These are phyloP conservation scores for Python bivittatus DNA, from an alignment of 2,113 vertebrate genomes.

Conservation along the genomic window DNA sequence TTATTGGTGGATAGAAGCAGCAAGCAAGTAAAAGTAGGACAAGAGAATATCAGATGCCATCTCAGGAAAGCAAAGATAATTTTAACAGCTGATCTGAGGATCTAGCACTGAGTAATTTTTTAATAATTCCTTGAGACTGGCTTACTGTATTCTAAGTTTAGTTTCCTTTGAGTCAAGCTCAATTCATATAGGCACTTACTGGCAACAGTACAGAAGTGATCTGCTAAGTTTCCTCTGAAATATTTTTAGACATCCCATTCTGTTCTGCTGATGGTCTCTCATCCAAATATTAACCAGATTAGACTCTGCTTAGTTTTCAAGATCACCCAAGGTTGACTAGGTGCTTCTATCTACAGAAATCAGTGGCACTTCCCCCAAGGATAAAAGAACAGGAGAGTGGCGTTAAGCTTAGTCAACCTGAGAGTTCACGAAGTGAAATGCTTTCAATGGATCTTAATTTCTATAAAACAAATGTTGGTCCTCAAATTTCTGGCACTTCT, in stretches of 20 bases:
- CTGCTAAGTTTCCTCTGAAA: neutral
- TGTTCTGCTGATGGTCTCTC: neutral
- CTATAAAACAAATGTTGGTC: neutral
- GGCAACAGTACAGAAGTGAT: neutral
- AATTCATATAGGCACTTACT: neutral
- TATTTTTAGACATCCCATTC: neutral
- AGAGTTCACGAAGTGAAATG: neutral
- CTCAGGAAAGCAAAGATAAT: neutral
- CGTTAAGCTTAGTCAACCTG: neutral
- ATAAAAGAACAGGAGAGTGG: neutral
- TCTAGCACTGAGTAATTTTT: neutral
- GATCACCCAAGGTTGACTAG: neutral
- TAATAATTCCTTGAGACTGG: neutral
- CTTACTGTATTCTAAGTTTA: neutral
- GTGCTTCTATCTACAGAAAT: neutral
- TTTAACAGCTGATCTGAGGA: neutral
- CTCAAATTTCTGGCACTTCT: neutral
- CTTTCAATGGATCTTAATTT: neutral
- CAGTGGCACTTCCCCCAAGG: neutral
- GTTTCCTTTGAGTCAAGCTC: neutral
- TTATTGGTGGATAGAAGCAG: neutral
- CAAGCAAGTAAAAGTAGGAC: neutral
- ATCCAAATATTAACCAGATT: neutral
- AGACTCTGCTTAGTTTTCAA: neutral
- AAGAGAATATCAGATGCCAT: neutral